Conservation (phyloP, 1,140 invertebrate genomes). For the Leptoteleia sp. region DNA sequence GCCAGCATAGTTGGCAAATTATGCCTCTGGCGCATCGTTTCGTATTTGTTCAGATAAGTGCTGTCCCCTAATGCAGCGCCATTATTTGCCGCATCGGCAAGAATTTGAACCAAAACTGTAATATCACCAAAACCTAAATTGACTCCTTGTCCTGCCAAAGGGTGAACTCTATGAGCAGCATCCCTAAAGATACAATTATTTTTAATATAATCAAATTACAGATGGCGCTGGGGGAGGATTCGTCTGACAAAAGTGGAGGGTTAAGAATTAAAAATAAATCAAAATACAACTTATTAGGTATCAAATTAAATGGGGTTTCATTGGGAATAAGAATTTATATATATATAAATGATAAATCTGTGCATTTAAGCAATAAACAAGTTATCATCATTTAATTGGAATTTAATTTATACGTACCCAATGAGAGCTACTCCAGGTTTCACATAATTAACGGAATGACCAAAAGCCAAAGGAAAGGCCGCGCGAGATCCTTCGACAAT, state of each 20-base stretch:
- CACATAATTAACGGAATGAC: slow-evolving; percentile 93
- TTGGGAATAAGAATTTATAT: no score
- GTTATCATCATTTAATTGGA: no score
- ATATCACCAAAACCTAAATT: slow-evolving; percentile 99
- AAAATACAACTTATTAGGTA: no score
- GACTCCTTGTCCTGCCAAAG: slow-evolving; percentile 97
- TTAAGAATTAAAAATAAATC: no score
- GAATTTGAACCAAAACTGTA: slow-evolving; percentile 84
- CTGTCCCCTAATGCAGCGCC: slow-evolving; percentile 85
- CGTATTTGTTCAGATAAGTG: slow-evolving; percentile 90
- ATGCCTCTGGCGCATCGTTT: slow-evolving; percentile 90
- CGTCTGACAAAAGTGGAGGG: no score
- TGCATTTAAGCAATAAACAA: no score
- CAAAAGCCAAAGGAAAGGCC: slow-evolving; percentile 95
- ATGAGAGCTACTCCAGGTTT: slow-evolving; percentile 88
- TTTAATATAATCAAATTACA: neutral
- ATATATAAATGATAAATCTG: no score
- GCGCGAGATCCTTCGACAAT: slow-evolving; percentile 87
- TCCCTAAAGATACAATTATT: slow-evolving; percentile 84
- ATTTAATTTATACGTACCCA: slow-evolving; percentile 84
- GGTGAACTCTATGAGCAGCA: slow-evolving; percentile 97
- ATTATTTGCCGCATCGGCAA: slow-evolving; percentile 84
- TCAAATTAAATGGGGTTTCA: no score
- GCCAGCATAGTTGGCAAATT: slow-evolving; percentile 94
- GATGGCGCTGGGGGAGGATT: no score